Conservation (phyloP, 2,113 vertebrate genomes). For the Glaucomys volans region DNA sequence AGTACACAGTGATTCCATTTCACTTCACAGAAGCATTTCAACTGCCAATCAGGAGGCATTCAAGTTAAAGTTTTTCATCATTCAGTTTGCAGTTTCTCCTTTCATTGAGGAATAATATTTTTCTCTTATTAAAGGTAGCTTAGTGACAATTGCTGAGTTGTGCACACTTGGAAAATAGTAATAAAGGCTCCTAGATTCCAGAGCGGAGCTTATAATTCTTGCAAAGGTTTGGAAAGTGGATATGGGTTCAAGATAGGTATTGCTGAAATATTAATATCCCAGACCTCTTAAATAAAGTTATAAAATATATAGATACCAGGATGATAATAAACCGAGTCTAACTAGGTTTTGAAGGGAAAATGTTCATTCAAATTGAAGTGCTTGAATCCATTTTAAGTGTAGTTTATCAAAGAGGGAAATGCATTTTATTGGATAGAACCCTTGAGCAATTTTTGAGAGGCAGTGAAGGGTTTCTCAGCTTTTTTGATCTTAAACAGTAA, state of each 20-base stretch:
- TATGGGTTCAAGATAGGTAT: slow-evolving; percentile 15
- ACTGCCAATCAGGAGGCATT: slow-evolving; percentile 20
- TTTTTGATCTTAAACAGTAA: slow-evolving; percentile 82
- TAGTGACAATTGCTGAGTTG: slow-evolving; percentile 43
- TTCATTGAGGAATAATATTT: slow-evolving; percentile 54
- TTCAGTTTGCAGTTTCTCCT: not conserved
- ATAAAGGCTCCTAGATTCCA: not conserved
- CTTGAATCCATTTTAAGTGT: slow-evolving; percentile 11
- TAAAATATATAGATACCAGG: slow-evolving; percentile 13
- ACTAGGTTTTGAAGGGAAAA: slow-evolving; percentile 41
- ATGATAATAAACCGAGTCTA: slow-evolving; percentile 57
- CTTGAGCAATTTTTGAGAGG: slow-evolving; percentile 72
- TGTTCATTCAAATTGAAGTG: slow-evolving; percentile 38
- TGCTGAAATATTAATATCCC: slow-evolving; percentile 54
- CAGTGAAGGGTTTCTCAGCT: slow-evolving; percentile 73
- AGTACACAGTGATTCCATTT: not conserved
- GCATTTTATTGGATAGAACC: slow-evolving; percentile 65
- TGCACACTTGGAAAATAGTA: slow-evolving; percentile 28
- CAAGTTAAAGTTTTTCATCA: not conserved
- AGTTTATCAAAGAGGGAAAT: slow-evolving; percentile 72
- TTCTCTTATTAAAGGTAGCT: slow-evolving; percentile 35
- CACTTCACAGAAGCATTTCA: not conserved
- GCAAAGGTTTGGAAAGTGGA: slow-evolving; percentile 49
- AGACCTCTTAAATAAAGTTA: not conserved
- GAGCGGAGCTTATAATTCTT: slow-evolving; percentile 52